Evolutionary conservation across 2,797 vertebrate genomes (phyloP).

Genomic region (Cossypha dichroa): DNA sequence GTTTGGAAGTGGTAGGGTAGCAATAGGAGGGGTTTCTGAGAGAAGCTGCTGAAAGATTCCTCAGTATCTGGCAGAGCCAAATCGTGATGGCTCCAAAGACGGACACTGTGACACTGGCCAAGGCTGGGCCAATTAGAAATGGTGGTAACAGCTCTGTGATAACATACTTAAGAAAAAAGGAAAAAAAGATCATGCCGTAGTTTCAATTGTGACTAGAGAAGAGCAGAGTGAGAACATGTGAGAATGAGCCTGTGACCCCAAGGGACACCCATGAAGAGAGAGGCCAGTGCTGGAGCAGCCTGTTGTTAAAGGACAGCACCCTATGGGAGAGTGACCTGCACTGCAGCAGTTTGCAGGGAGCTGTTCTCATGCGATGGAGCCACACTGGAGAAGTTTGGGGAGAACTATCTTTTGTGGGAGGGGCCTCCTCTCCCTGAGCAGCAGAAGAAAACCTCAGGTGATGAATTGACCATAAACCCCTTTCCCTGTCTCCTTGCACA

Average conservation of each 20-base stretch:
- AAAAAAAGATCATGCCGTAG: neutral
- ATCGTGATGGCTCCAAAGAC: neutral
- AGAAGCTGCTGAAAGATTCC: neutral
- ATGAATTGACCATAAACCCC: neutral
- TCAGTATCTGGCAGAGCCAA: accelerated
- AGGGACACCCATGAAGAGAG: neutral
- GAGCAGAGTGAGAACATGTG: neutral
- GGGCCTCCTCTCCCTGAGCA: neutral
- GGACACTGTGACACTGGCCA: accelerated
- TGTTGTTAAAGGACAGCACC: neutral
- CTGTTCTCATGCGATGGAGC: neutral
- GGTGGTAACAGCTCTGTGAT: no score
- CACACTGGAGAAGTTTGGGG: accelerated
- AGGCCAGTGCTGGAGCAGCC: neutral
- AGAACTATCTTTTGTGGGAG: accelerated
- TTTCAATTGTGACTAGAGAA: neutral
- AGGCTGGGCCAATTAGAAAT: neutral
- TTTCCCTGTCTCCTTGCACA: neutral
- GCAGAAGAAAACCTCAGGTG: neutral
- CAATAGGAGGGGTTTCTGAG: neutral
- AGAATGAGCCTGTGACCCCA: neutral
- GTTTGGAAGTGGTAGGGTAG: accelerated
- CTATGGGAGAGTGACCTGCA: neutral
- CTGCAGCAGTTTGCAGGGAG: no score
- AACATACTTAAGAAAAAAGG: neutral